These are phyloP conservation scores for Pao palembangensis DNA, from an alignment of 2,113 vertebrate species.

Conservation along the genomic window DNA sequence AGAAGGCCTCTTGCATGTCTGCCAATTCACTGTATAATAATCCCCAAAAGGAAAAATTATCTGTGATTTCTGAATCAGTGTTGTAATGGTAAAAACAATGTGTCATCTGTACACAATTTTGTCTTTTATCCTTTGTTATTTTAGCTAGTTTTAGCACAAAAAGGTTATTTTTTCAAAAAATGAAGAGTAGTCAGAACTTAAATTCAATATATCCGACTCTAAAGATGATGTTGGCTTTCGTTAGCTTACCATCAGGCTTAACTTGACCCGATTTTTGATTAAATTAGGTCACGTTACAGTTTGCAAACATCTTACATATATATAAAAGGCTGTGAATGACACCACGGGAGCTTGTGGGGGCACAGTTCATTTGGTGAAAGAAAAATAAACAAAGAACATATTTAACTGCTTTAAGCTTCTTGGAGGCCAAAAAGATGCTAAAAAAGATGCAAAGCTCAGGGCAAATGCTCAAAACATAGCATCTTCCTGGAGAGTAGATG, in stretches of 20 bases:
- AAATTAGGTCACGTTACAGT: conserved; percentile 57
- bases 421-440: conserved; percentile 6
- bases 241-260: conserved; percentile 14
- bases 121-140: too few species aligned
- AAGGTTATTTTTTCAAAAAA: too few species aligned
- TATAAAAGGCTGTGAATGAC: conserved; percentile 43
- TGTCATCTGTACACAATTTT: too few species aligned
- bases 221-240: too few species aligned
- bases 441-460: conserved; percentile 35
- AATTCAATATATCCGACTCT: too few species aligned
- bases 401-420: conserved; percentile 21
- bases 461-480: conserved; percentile 34
- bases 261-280: conserved; percentile 41
- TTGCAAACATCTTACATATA: conserved; percentile 43
- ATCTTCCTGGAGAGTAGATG: conserved; percentile 10
- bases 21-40: too few species aligned
- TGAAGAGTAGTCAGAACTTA: too few species aligned
- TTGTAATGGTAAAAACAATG: too few species aligned
- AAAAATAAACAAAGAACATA: neutral
- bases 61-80: too few species aligned
- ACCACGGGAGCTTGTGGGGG: conserved; percentile 27
- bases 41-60: too few species aligned
- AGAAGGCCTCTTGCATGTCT: too few species aligned
- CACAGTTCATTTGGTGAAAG: conserved; percentile 8
- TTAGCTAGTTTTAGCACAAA: too few species aligned